Evolutionary conservation across 1,140 invertebrate genomes (phyloP), one percentile per base, ranked within the genome.

Genomic region (Penaeus chinensis): DNA sequence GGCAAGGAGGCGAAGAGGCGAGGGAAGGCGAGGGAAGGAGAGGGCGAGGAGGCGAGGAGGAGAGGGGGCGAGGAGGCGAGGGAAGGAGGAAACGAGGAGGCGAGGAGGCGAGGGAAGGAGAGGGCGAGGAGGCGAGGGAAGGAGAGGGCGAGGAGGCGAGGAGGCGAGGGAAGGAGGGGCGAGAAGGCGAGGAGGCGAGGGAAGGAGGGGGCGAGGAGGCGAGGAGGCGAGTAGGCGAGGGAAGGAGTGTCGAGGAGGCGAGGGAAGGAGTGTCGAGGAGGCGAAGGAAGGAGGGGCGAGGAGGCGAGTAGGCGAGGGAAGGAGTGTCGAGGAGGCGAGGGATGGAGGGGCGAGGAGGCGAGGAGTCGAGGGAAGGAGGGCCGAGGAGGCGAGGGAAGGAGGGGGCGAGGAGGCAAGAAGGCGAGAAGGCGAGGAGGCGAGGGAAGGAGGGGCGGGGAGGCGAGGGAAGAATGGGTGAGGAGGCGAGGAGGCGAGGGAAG

Each of bases 61-160:
- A 2, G 32, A 77, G 5, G 37, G 32, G n/a, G n/a, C 60, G 32
- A 65, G 16, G 32, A 62, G 80, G 2, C 22, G 80, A 63, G 80
- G 27, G 62, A 63, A 62, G 20, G 80, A 63, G 79, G 4, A n/a
- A n/a, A n/a, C n/a, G n/a, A n/a, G n/a, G n/a, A n/a, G 24, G 79
- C 0, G 80, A 18, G 47, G 78, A 80, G 54, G 42, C 47, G 54
- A 60, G 54, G 60, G 78, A 80, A n/a, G 60, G n/a, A 60, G 78
- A 80, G 47, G n/a, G n/a, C n/a, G n/a, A n/a, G 77, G 47, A 47
- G 47, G 80, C 63, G 80, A 82, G 32, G 69, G 62, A 82, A n/a
- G 42, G 61, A 82, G n/a, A n/a, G n/a, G n/a, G n/a, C n/a, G n/a
- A n/a, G n/a, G 24, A 42, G 42, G 22, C 27, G 11, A 24, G 37